phyloP scores from a whole-genome alignment of 2,113 vertebrate species.

The Cryptotis parvus region DNA sequence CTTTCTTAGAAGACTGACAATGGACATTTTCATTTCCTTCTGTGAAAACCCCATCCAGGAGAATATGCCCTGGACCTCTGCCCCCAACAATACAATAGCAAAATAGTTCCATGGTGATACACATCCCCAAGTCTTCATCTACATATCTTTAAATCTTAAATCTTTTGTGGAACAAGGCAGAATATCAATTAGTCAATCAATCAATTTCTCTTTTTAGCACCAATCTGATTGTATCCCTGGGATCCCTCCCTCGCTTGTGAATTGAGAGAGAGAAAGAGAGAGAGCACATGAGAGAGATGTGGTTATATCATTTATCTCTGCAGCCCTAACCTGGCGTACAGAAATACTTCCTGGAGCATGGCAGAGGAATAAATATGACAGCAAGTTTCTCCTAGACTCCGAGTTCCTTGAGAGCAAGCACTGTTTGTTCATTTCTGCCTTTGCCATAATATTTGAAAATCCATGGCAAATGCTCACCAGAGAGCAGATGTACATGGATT shows the following conservation, averaged over 20 bases:
- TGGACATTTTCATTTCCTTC: conserved; percentile 81
- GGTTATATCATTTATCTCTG: not conserved
- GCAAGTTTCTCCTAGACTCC: not conserved
- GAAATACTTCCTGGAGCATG: conserved; percentile 12
- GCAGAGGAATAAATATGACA: not conserved
- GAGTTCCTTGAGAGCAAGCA: not conserved
- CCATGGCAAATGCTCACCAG: not conserved
- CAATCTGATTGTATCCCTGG: conserved; percentile 49
- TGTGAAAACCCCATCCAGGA: conserved; percentile 67
- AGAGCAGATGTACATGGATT: not conserved
- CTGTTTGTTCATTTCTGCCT: conserved; percentile 1
- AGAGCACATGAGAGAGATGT: not conserved
- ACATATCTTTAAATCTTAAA: conserved; percentile 74
- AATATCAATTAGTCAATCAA: conserved; percentile 74
- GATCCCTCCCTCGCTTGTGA: conserved; percentile 20
- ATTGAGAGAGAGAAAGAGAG: not conserved
- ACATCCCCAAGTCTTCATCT: conserved; percentile 66
- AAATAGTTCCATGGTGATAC: conserved; percentile 51
- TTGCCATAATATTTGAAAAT: not conserved
- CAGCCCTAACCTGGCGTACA: not conserved
- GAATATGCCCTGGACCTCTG: conserved; percentile 60
- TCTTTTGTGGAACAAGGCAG: conserved; percentile 67
- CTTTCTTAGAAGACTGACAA: conserved; percentile 80
- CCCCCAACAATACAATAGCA: conserved; percentile 70
- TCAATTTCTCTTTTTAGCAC: conserved; percentile 70